Percentiles rank a stretch among this genome's conserved stretches.
These are phyloP conservation scores for Microctonus hyperodae DNA, from an alignment of 2,888 invertebrate species.

Conservation along the genomic window DNA sequence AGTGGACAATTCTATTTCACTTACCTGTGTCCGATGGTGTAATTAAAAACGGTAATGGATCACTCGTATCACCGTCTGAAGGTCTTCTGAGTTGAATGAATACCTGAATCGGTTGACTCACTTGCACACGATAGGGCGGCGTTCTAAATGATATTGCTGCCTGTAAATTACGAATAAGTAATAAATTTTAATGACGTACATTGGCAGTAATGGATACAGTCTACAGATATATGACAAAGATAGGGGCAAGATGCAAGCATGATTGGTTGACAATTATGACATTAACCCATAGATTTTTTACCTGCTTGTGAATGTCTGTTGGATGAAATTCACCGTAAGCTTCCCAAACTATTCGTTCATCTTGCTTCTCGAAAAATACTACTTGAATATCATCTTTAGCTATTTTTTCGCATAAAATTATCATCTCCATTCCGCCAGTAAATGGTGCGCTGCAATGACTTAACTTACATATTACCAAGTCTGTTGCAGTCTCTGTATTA, in stretches of 20 bases:
- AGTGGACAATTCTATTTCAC: neutral
- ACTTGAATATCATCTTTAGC: constrained; percentile 67
- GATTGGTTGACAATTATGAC: neutral
- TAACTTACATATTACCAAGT: constrained; percentile 67
- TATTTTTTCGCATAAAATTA: constrained; percentile 68
- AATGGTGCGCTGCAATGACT: constrained; percentile 67
- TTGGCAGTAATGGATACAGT: neutral
- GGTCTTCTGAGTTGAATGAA: constrained; percentile 65
- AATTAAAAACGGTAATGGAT: constrained; percentile 62
- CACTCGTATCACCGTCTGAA: constrained; percentile 64
- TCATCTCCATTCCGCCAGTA: constrained; percentile 68
- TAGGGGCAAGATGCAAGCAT: neutral
- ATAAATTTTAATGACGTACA: constrained; percentile 38
- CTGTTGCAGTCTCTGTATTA: constrained; percentile 66
- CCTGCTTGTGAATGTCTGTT: constrained; percentile 64
- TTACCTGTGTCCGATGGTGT: constrained; percentile 10
- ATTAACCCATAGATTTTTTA: constrained; percentile 40
- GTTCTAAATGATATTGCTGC: constrained; percentile 58
- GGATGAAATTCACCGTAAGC: constrained; percentile 66
- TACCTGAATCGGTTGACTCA: constrained; percentile 60
- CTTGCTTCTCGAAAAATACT: constrained; percentile 66
- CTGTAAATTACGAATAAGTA: constrained; percentile 50
- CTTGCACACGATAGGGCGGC: constrained; percentile 55
- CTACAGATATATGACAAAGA: neutral
- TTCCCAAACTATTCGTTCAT: constrained; percentile 66